These are phyloP conservation scores for Temnothorax ravouxi DNA, from an alignment of 2,888 invertebrate genomes.

Conservation along the genomic window DNA sequence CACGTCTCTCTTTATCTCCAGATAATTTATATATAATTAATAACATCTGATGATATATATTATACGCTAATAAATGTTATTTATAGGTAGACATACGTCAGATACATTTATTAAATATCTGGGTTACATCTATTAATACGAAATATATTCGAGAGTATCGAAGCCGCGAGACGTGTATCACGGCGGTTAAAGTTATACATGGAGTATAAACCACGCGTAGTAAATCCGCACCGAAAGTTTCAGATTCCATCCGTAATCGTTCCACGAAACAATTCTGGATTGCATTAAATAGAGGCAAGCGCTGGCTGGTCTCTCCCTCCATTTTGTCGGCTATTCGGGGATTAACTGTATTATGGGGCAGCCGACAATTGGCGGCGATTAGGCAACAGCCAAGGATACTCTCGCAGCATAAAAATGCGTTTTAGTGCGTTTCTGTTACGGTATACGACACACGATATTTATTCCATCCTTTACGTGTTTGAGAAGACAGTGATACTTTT, in stretches of 20 bases:
- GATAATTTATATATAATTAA: neutral
- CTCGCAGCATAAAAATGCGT: slow-evolving; percentile 17
- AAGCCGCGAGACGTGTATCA: neutral
- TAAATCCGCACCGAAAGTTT: slow-evolving; percentile 4
- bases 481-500: neutral
- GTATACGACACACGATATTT: neutral
- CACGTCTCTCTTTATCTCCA: neutral
- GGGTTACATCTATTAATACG: neutral
- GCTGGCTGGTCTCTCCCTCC: slow-evolving; percentile 23
- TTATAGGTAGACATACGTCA: neutral
- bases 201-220: neutral
- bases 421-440: slow-evolving; percentile 52
- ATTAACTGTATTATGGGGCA: slow-evolving; percentile 69
- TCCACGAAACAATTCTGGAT: slow-evolving; percentile 61
- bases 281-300: slow-evolving; percentile 46
- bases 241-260: neutral
- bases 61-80: neutral
- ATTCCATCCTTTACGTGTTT: neutral
- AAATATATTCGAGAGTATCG: neutral
- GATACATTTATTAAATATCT: neutral
- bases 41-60: neutral
- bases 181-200: too few relatives aligned
- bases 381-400: slow-evolving; percentile 53
- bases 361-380: slow-evolving; percentile 70
- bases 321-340: slow-evolving; percentile 41